Evolutionary conservation across 2,888 invertebrate species (phyloP), one percentile per base, ranked within the genome.

Genomic region (Drosophila infuscata): DNA sequence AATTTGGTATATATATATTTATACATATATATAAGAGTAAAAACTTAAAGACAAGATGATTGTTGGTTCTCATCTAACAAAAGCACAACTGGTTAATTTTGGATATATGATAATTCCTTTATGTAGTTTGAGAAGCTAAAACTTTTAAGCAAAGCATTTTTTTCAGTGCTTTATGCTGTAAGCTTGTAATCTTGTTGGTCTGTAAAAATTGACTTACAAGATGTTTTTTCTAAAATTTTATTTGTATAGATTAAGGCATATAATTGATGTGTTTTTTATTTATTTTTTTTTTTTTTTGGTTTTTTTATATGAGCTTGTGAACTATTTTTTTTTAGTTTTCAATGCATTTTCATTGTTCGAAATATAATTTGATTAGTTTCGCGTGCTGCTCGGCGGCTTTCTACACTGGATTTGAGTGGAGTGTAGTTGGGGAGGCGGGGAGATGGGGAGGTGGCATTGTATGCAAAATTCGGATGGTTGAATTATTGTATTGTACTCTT

Each of bases 381-480:
- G 58, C 68, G 67, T 64, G 59, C 7, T 62, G 56, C 36, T 56
- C 29, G 56, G n/a, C 5, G 35, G 25, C 54, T 54, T 36, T 54
- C 54, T 9, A 35, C n/a, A 36, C 54, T 38, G 17, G 15, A 8
- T 20, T 51, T 30, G n/a, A 7, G 30, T 30, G 51, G 30, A 32
- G 51, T 51, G 38, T 17, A 25, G 20, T 17, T n/a, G 30, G 15
- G 33, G 32, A 15, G 20, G 20, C 20, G 30, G 15, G 33, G 32
- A 15, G 15, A 11, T 8, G 38, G 38, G 25, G 25, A 25, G 25
- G 43, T 46, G 8, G 54, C 67, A 76, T 76, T 76, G 76, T 76
- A 76, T 76, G 76, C 76, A 74, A 76, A 76, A 56, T 54, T 3
- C 46, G 9, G 17, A 25, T 75, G 75, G 59, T 64, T 61, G 64